A percentile compares a stretch with the other conserved stretches of the same genome.
phyloP scores from a whole-genome alignment of 2,888 invertebrate genomes.

The Choreutis nemorana region DNA sequence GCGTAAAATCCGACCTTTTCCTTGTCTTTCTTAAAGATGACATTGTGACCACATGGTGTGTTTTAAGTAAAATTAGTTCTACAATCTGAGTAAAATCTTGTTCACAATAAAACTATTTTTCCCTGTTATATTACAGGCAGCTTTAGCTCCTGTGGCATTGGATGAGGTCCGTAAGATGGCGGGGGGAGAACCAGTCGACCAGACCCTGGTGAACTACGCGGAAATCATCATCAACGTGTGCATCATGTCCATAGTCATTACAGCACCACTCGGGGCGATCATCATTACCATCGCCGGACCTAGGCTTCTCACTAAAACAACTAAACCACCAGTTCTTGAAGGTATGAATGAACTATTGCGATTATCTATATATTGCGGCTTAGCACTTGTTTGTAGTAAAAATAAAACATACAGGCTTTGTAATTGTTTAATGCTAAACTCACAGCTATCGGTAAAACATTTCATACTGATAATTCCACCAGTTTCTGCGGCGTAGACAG shows the following conservation, averaged over 20 bases:
- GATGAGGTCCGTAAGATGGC: constrained; percentile 65
- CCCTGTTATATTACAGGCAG: constrained; percentile 77
- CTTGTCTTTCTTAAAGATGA: too few species aligned
- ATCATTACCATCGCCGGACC: constrained; percentile 83
- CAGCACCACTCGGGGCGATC: constrained; percentile 85
- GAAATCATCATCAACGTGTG: constrained; percentile 78
- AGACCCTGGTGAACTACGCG: constrained; percentile 68
- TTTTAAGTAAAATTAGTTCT: too few species aligned
- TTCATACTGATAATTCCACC: too few species aligned
- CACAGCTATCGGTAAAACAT: too few species aligned
- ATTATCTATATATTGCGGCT: background rate
- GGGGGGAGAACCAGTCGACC: constrained; percentile 27
- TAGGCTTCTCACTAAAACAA: constrained; percentile 78
- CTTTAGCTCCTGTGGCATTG: constrained; percentile 80
- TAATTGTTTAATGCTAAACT: too few species aligned
- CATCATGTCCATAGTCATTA: constrained; percentile 83
- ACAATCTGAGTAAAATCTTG: too few species aligned
- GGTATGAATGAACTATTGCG: constrained; percentile 38
- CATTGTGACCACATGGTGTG: too few species aligned
- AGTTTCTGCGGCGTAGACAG: too few species aligned
- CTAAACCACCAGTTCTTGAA: constrained; percentile 71
- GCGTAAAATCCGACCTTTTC: too few species aligned
- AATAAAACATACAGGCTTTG: too few species aligned
- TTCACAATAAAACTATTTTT: too few species aligned
- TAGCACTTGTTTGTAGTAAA: too few species aligned